A percentile compares a stretch with the other conserved stretches of the same genome.
These are phyloP conservation scores for Triops longicaudatus DNA, from an alignment of 1,140 invertebrate genomes.

Conservation along the genomic window DNA sequence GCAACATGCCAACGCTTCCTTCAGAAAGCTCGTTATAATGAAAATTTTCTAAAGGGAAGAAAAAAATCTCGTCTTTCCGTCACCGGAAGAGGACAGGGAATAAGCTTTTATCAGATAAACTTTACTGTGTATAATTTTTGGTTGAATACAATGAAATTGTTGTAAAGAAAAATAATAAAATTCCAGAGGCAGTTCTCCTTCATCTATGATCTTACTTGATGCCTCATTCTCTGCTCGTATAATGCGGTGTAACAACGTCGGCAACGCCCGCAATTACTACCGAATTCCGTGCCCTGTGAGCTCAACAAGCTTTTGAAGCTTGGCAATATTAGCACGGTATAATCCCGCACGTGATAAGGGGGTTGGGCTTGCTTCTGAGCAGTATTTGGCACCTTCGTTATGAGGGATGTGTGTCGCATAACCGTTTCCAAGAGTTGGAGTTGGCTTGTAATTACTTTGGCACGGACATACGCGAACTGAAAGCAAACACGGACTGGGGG, in stretches of 20 bases:
- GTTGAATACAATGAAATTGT: neutral
- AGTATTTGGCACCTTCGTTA: constrained; percentile 6
- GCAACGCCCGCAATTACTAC: neutral
- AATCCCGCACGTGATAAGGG: constrained; percentile 1
- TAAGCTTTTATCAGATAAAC: neutral
- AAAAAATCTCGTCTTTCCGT: neutral
- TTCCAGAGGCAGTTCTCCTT: neutral
- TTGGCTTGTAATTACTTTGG: neutral
- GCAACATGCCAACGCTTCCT: constrained; percentile 13
- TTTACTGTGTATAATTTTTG: neutral
- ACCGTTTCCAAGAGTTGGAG: neutral
- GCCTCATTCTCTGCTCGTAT: neutral
- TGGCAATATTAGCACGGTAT: neutral
- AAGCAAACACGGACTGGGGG: neutral
- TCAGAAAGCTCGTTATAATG: constrained; percentile 1
- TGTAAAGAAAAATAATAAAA: neutral
- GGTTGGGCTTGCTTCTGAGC: neutral
- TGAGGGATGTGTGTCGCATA: neutral
- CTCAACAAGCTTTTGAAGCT: constrained; percentile 3
- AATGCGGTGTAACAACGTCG: neutral
- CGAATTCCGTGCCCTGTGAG: constrained; percentile 1
- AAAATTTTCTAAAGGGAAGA: neutral
- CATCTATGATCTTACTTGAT: neutral
- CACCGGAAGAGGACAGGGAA: neutral
- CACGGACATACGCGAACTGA: neutral